phyloP scores from a whole-genome alignment of 2,797 vertebrate genomes.

The Tenualosa ilisha region DNA sequence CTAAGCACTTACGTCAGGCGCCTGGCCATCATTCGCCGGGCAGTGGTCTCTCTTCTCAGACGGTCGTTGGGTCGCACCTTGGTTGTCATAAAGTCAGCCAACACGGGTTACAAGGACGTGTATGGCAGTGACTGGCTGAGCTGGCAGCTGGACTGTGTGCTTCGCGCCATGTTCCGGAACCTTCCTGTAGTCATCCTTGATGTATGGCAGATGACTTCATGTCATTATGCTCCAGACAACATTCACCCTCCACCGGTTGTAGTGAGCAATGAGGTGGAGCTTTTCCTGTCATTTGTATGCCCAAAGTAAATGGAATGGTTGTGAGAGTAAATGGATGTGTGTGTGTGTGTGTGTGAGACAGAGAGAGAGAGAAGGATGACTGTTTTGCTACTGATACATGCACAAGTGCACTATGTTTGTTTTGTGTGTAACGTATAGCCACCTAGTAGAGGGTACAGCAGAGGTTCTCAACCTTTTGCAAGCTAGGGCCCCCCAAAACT shows the following conservation, averaged over 20 bases:
- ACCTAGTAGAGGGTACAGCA: too few relatives aligned
- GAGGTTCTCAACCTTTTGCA: too few relatives aligned
- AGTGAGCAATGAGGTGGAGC: conserved; percentile 48
- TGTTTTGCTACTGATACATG: too few relatives aligned
- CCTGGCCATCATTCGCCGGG: conserved; percentile 44
- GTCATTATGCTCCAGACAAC: conserved; percentile 54
- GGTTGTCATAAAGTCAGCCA: conserved; percentile 62
- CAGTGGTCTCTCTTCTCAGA: conserved; percentile 47
- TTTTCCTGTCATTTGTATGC: not conserved
- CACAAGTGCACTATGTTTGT: too few relatives aligned
- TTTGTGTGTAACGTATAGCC: too few relatives aligned
- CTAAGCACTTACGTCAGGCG: conserved; percentile 41
- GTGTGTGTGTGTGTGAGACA: too few relatives aligned
- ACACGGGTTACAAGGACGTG: conserved; percentile 63
- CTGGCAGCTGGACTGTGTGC: conserved; percentile 58
- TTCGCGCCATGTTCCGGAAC: conserved; percentile 51
- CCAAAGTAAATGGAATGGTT: not conserved
- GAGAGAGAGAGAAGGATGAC: too few relatives aligned
- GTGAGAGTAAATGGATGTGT: too few relatives aligned
- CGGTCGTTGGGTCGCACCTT: conserved; percentile 46
- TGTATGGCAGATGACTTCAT: conserved; percentile 65
- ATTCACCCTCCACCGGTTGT: conserved; percentile 50
- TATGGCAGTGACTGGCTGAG: conserved; percentile 63
- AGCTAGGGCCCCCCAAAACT: too few relatives aligned
- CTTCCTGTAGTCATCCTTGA: conserved; percentile 61